Evolutionary conservation across 2,888 invertebrate species (phyloP), one percentile per base, ranked within the genome.

Genomic region (Oligia fasciuncula): DNA sequence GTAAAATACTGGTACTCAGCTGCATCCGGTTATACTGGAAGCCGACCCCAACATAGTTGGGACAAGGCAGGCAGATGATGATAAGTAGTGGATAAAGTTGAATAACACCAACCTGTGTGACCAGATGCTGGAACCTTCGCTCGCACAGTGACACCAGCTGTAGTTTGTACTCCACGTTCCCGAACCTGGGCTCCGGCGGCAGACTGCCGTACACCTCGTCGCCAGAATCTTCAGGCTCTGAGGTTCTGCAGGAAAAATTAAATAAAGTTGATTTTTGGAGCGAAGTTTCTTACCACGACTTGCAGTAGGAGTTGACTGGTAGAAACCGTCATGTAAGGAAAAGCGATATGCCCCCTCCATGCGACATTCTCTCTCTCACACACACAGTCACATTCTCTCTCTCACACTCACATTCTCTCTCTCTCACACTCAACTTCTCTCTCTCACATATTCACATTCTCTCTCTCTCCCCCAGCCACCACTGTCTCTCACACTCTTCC

Each of bases 161-260:
- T 79, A 99, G 95, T 96, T 99, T 99, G 95, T 99, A 99, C 95
- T 99, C 99, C 54, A 99, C 98, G 94, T 99, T 99, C 14, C 99
- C 99, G 91, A 99, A 98, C 93, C 99, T 98, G 0, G 99, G 99
- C 93, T 99, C 99, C 0, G 99, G 99, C 0, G 99, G 99, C 60
- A 99, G 96, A 51, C 97, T 97, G 46, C 96, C 95, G 86, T 94
- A 94, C 63, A 93, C 93, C 68, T 96, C 97, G 51, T 95, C 96
- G 0, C 95, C 96, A 0, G 95, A 95, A 40, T 96, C 95, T 1
- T 94, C 93, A 0, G 92, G 92, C 14, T 96, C 95, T 1, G 95
- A 94, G 0, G 93, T 93, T 81, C 97, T 97, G 88, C 40, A 43
- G 89, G 54, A 66, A 73, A 66, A 51, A n/a, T 46, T 9, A 0